Percentiles rank a stretch among this genome's conserved stretches.
phyloP scores from a whole-genome alignment of 2,888 invertebrate species.

The Idaea dimidiata region DNA sequence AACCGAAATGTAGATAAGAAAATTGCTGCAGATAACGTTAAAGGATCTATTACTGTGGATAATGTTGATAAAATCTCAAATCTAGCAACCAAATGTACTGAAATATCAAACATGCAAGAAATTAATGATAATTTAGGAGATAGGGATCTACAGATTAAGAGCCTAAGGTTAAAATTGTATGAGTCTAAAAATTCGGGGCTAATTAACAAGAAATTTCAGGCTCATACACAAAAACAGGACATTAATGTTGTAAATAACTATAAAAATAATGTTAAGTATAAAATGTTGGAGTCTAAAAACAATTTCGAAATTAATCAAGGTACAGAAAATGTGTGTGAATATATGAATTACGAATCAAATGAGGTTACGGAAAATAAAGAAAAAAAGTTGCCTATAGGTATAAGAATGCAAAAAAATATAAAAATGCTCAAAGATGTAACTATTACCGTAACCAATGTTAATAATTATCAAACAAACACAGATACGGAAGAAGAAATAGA shows the following conservation, averaged over 20 bases:
- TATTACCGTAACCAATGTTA: neutral
- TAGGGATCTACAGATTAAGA: neutral
- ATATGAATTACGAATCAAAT: neutral
- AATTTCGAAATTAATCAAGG: neutral
- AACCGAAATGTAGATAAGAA: neutral
- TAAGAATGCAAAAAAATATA: neutral
- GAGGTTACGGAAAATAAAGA: neutral
- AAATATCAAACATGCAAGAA: neutral
- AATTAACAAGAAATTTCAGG: too few relatives aligned
- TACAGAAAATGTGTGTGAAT: neutral
- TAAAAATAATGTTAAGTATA: neutral
- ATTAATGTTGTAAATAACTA: too few relatives aligned
- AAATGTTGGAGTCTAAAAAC: neutral
- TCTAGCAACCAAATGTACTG: neutral
- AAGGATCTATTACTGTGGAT: neutral
- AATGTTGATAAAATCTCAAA: neutral
- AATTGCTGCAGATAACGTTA: neutral
- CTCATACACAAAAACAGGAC: too few relatives aligned
- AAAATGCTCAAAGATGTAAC: constrained; percentile 8
- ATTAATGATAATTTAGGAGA: neutral
- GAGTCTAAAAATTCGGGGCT: neutral
- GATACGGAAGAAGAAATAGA: constrained; percentile 4
- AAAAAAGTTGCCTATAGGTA: neutral
- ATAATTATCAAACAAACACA: constrained; percentile 7
- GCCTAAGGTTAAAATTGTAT: neutral